Evolutionary conservation across 2,797 vertebrate species (phyloP).

Genomic region (Anguilla megastoma): DNA sequence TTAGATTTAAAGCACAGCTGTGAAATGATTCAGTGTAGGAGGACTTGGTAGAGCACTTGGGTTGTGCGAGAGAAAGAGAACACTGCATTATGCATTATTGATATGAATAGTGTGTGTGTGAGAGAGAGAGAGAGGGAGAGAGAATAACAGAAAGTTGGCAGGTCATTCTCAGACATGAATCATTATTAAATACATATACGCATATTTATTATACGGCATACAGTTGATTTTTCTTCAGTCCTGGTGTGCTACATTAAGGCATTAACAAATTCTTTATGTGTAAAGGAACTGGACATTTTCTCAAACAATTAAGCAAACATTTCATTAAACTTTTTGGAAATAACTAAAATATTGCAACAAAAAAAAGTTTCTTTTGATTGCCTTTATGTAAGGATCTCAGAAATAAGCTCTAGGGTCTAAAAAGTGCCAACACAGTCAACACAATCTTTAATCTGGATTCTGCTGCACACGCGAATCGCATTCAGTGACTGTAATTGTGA

Average conservation of each 20-base stretch:
- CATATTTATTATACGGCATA: background rate
- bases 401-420: background rate
- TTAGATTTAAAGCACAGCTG: slow-evolving; percentile 62
- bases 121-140: background rate
- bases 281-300: background rate
- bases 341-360: background rate
- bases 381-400: background rate
- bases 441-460: background rate
- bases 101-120: slow-evolving; percentile 5
- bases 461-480: background rate
- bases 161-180: background rate
- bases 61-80: background rate
- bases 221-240: background rate
- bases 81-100: background rate
- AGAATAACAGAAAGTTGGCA: background rate
- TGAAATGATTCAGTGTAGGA: slow-evolving; percentile 56
- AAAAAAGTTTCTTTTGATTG: background rate
- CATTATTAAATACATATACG: background rate
- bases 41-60: slow-evolving; percentile 12
- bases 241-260: background rate
- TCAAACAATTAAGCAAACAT: slow-evolving; percentile 2
- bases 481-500: background rate
- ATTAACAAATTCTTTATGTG: background rate
- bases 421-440: background rate
- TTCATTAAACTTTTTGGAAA: background rate